Base-by-base conservation (phyloP, 2,113 vertebrate species). In the Chloebia gouldiae region DNA sequence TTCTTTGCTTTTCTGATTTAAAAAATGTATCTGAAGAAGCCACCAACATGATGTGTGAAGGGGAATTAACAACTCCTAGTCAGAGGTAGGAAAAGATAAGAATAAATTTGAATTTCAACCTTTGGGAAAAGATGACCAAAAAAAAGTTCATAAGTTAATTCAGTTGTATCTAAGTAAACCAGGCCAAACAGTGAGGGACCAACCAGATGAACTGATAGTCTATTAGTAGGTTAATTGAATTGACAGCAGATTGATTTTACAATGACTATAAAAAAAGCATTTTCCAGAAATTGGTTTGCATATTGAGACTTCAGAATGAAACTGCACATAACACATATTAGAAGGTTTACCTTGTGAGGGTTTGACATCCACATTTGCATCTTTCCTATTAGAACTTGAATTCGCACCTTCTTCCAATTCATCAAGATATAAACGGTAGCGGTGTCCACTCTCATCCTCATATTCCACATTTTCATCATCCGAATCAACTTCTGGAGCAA, bases 381-480 rank as follows among this genome's bases (percentile, higher is more conserved):
- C 98, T 96, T 98, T 98, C 63, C 97, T 97, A 33, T 89, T 63
- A 90, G 98, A 60, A 94, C 93, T 90, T 78, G 98, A 91, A 95
- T 97, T 97, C 54, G 96, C 94, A 77, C 98, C 96, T 92, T 98
- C 98, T 53, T 99, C 99, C 94, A 99, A 95, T 79, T 99, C 99
- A 77, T 99, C 99, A 85, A 99, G 98, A 95, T 99, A 99, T 19
- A 99, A 97, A 56, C 99, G 98, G 72, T 99, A 99, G 51, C 99
- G 99, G 91, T 99, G 99, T 28, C 99, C 99, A 28, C 98, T 99
- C 94, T 99, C 99, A 7, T 99, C 99, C 94, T 99, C 99, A 37
- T 99, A 99, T 96, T 99, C 99, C 57, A 99, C 99, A 2, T 99
- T 99, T 97, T 99, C 99, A 64, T 99, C 99, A 87, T 99, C 99